Conservation (phyloP, 2,797 vertebrate genomes). For the Lagodon rhomboides region DNA sequence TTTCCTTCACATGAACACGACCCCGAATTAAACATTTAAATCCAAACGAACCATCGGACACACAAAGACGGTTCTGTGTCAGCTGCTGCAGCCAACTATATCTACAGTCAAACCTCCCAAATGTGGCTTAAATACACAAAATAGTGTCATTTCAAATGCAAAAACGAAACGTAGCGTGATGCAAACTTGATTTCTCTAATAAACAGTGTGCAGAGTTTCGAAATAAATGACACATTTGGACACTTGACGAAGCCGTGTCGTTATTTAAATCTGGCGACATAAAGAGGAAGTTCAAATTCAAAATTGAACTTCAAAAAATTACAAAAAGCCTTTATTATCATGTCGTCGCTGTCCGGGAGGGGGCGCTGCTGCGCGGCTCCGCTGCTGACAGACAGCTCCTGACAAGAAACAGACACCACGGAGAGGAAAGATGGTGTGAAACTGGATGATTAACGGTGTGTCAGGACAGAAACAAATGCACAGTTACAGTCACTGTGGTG, state of each 20-base stretch:
- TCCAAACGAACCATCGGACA: not conserved
- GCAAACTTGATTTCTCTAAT: not conserved
- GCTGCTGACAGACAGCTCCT: not conserved
- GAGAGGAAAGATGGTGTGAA: constrained; percentile 13
- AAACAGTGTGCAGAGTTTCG: too few species aligned
- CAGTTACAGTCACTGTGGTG: not conserved
- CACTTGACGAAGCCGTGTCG: too few species aligned
- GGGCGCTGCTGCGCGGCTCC: not conserved
- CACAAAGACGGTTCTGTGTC: not conserved
- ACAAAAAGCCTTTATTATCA: not conserved
- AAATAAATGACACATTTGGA: not conserved
- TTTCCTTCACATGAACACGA: not conserved
- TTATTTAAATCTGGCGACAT: not conserved
- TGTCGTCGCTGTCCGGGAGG: not conserved
- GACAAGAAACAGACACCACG: not conserved
- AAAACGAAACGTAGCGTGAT: not conserved
- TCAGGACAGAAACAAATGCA: not conserved
- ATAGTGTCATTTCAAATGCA: not conserved
- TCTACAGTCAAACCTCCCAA: not conserved
- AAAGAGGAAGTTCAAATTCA: not conserved
- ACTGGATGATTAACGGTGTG: not conserved
- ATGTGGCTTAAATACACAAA: not conserved
- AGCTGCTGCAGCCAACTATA: not conserved
- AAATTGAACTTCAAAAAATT: not conserved
- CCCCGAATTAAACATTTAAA: not conserved